Evolutionary conservation across 2,797 vertebrate species (phyloP), one percentile per base, ranked within the genome.

Genomic region (Enteromius afrohamiltoni): DNA sequence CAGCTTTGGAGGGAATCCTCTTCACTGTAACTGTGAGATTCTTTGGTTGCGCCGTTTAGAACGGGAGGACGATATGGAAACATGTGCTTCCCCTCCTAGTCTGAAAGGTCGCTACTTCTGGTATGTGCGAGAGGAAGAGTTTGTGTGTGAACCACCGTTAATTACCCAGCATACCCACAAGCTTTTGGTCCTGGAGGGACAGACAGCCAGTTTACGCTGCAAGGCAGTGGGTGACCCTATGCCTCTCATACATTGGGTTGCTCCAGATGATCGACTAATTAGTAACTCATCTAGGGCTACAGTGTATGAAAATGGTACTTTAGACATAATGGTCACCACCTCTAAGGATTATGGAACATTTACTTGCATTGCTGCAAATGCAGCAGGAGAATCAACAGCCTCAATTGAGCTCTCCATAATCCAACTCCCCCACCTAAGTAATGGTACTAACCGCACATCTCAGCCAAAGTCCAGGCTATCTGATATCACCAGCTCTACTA

Each of bases 41-140:
- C 94, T 99, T 65, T 99, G 98, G 98, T 91, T 99, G 26, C 93
- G 98, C 49, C 91, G 98, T 79, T 93, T 99, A 1, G 96, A 98
- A 29, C 93, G 98, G 3, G 97, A 98, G 0, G 98, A 99, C 0
- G 98, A 99, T 70, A 97, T 99, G 96, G 98, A 99, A 93, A 99
- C 98, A 0, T 99, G 98, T 5, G 98, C 97, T 71, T 99, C 98
- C 80, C 98, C 98, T 0, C 86, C 96, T 0, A 93, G 92, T 77
- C 94, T 99, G 45, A 99, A 99, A 87, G 98, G 98, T 1, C 96
- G 97, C 55, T 99, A 99, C 89, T 99, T 99, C 90, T 99, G 98
- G 98, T 97, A 96, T 0, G 93, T 99, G 13, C 93, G 95, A 0
- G 98, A 99, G 77, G 98, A 99, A 88, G 98, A 99, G 84, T 99